Evolutionary conservation across 2,797 vertebrate species (phyloP).

Genomic region (Labeo calbasu): DNA sequence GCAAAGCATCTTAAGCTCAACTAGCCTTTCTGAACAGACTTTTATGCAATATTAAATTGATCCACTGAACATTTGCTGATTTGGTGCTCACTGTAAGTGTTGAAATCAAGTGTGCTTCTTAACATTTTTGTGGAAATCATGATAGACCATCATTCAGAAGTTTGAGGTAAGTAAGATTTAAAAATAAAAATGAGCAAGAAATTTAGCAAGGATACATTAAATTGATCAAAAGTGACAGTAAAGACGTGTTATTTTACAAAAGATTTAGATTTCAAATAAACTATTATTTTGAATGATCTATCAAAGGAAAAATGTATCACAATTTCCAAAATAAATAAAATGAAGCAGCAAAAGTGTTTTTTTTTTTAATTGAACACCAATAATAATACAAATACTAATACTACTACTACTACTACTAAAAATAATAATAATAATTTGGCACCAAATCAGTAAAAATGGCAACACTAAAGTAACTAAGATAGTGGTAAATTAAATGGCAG

Average conservation of each 20-base stretch:
- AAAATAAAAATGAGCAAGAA: neutral
- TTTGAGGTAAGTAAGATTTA: neutral
- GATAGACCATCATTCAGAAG: neutral
- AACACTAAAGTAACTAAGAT: no score
- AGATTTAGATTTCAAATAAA: neutral
- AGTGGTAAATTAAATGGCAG: neutral
- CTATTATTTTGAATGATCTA: neutral
- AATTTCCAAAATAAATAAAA: no score
- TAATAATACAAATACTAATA: no score
- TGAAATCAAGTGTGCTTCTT: neutral
- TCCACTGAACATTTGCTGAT: neutral
- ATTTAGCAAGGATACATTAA: neutral
- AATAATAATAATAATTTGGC: no score
- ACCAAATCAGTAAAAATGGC: no score
- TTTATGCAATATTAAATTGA: slow-evolving; percentile 11
- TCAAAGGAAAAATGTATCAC: neutral
- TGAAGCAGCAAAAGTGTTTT: no score
- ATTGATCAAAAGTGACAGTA: neutral
- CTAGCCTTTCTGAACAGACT: neutral
- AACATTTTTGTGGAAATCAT: neutral
- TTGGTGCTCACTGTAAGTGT: no score
- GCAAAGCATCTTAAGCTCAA: neutral
- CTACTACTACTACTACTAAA: no score
- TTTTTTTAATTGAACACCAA: no score
- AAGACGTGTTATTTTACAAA: neutral